Base-by-base conservation (phyloP, 92 coral and sea anemone genomes). In the Hydrozoanthus gracilis region DNA sequence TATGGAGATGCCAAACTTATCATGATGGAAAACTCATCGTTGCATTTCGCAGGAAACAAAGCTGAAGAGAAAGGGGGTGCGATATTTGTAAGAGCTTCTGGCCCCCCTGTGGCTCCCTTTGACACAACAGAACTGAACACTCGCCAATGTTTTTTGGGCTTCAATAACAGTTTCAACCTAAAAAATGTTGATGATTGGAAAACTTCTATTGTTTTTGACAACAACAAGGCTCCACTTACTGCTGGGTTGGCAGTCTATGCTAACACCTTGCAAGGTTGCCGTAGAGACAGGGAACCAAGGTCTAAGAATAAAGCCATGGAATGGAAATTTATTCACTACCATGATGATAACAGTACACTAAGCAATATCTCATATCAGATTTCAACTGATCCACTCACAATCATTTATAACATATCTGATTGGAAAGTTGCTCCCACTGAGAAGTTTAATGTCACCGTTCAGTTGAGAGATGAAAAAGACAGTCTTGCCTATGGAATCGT, bases 51-150 rank as follows among this genome's bases (percentile, higher is more conserved):
- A 12, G 14, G 87, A 14, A 96, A 96, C 45, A 51, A 16, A 44
- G 98, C 97, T 48, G 20, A 51, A 9, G 93, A 89, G 15, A 91
- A 77, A 56, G 99, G 99, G 35, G 99, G 99, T 84, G 99, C 99
- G 11, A 87, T 96, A 68, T 96, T 86, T 75, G 95, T 89, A 2
- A 87, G 66, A 51, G 78, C 79, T 64, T 64, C 92, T 76, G 97
- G 98, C 8, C 98, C 99, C 45, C 98, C 93, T 27, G 91, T 96
- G 27, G 90, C 90, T n/a, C 93, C 99, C 0, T 93, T 95, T 88
- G 0, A 92, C 4, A 95, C 99, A 44, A 96, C 99, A 7, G 93
- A 95, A 68, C 90, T 96, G 1, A 84, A 86, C n/a, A 88, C 95
- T n/a, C 97, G 93, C 71, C 77, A 69, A 5, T 96, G 99, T 64